These are phyloP conservation scores for Lymantria dispar DNA, from an alignment of 2,888 invertebrate genomes.

Conservation along the genomic window DNA sequence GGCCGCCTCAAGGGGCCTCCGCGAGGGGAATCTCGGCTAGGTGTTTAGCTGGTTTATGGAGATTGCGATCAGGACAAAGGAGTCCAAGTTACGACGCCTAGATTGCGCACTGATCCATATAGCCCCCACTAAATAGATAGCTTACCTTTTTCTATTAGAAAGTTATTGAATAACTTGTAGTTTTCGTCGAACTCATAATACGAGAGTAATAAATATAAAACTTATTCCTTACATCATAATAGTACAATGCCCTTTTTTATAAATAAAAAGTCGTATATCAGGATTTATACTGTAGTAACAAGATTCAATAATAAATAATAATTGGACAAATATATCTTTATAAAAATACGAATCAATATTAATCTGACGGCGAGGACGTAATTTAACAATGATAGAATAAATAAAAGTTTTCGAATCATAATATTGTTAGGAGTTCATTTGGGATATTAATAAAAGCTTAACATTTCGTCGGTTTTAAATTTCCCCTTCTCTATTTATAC, in stretches of 20 bases:
- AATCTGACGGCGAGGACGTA: too few relatives aligned
- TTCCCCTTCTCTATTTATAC: too few relatives aligned
- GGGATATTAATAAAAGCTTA: too few relatives aligned
- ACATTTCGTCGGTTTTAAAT: too few relatives aligned
- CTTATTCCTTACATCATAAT: neutral
- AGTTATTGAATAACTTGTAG: slow-evolving; percentile 41
- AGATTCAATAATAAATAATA: too few relatives aligned
- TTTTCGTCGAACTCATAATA: slow-evolving; percentile 13
- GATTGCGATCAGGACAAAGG: slow-evolving; percentile 79
- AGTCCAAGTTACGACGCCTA: slow-evolving; percentile 69
- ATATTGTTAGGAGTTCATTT: too few relatives aligned
- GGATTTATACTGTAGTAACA: too few relatives aligned
- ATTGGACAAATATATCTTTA: too few relatives aligned
- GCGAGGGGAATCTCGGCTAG: slow-evolving; percentile 69
- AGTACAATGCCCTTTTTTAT: neutral
- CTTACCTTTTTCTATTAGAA: slow-evolving; percentile 45
- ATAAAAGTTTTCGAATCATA: too few relatives aligned
- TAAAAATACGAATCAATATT: too few relatives aligned
- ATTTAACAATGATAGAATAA: too few relatives aligned
- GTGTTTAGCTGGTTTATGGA: slow-evolving; percentile 81
- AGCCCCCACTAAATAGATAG: slow-evolving; percentile 50
- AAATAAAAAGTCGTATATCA: too few relatives aligned
- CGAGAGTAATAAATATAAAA: neutral
- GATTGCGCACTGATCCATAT: slow-evolving; percentile 67
- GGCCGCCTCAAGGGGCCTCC: slow-evolving; percentile 36